Conservation (phyloP, 2,797 vertebrate genomes). For the Poeciliopsis gracilis region DNA sequence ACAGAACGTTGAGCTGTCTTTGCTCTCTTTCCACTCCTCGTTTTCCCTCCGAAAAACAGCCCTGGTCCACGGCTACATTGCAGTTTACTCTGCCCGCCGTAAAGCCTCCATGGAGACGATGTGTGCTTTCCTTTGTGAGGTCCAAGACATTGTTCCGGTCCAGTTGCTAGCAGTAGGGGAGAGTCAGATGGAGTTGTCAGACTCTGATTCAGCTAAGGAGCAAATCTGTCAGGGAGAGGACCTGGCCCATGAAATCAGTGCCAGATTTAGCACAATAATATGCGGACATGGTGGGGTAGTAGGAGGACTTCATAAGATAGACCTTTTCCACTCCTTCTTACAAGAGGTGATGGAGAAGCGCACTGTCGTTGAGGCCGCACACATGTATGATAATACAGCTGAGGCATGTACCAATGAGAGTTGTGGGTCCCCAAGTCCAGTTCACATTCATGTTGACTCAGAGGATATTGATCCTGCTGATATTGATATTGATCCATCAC, state of each 20-base stretch:
- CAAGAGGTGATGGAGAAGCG: slow-evolving; percentile 93
- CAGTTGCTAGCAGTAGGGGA: slow-evolving; percentile 91
- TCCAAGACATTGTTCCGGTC: slow-evolving; percentile 95
- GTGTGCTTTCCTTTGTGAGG: slow-evolving; percentile 94
- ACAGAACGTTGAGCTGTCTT: slow-evolving; percentile 87
- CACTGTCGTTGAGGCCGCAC: slow-evolving; percentile 91
- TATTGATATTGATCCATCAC: slow-evolving; percentile 84
- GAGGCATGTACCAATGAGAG: slow-evolving; percentile 92
- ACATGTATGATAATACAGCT: slow-evolving; percentile 96
- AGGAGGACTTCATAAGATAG: slow-evolving; percentile 88
- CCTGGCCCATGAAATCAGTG: slow-evolving; percentile 93
- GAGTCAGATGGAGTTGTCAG: slow-evolving; percentile 84
- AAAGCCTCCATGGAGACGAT: slow-evolving; percentile 93
- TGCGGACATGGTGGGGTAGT: slow-evolving; percentile 86
- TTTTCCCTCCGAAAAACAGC: slow-evolving; percentile 92
- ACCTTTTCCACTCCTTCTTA: slow-evolving; percentile 90
- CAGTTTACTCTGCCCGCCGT: slow-evolving; percentile 91
- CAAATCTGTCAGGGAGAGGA: slow-evolving; percentile 93
- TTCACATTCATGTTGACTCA: slow-evolving; percentile 88
- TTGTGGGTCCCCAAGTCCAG: slow-evolving; percentile 90
- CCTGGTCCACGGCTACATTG: slow-evolving; percentile 93
- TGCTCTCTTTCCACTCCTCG: slow-evolving; percentile 93
- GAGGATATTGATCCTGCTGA: slow-evolving; percentile 77
- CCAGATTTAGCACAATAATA: slow-evolving; percentile 85
- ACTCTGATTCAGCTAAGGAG: slow-evolving; percentile 88